Conservation (phyloP, 1,140 invertebrate genomes). For the Aethina tumida region DNA sequence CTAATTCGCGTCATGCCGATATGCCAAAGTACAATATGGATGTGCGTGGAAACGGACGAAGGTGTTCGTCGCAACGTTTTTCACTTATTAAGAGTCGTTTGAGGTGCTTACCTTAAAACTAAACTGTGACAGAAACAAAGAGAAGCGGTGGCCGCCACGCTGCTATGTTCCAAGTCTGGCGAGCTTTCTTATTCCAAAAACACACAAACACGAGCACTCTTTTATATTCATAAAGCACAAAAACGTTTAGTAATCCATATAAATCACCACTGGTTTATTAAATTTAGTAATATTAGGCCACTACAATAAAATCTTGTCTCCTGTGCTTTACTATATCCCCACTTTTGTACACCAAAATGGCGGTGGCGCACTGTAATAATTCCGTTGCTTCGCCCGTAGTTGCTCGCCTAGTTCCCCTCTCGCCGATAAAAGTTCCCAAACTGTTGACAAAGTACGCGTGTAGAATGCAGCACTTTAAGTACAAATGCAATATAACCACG, state of each 20-base stretch:
- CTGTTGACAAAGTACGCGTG: constrained; percentile 15
- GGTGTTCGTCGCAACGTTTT: too few species aligned
- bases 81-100: too few species aligned
- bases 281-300: constrained; percentile 20
- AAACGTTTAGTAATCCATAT: constrained; percentile 6
- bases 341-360: constrained; percentile 34
- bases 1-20: too few species aligned
- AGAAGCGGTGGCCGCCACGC: constrained; percentile 33
- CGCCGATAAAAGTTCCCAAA: constrained; percentile 14
- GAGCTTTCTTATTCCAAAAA: constrained; percentile 22
- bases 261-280: constrained; percentile 12
- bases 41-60: too few species aligned
- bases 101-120: constrained; percentile 28
- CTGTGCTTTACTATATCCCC: constrained; percentile 28
- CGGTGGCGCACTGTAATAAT: constrained; percentile 27
- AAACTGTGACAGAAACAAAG: constrained; percentile 32
- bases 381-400: constrained; percentile 19
- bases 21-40: too few species aligned
- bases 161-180: constrained; percentile 29
- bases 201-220: constrained; percentile 28
- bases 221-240: constrained; percentile 8
- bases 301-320: constrained; percentile 24
- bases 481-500: too few species aligned
- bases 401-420: constrained; percentile 11
- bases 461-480: constrained; percentile 14